phyloP scores from a whole-genome alignment of 2,113 vertebrate species.

The Egretta garzetta region DNA sequence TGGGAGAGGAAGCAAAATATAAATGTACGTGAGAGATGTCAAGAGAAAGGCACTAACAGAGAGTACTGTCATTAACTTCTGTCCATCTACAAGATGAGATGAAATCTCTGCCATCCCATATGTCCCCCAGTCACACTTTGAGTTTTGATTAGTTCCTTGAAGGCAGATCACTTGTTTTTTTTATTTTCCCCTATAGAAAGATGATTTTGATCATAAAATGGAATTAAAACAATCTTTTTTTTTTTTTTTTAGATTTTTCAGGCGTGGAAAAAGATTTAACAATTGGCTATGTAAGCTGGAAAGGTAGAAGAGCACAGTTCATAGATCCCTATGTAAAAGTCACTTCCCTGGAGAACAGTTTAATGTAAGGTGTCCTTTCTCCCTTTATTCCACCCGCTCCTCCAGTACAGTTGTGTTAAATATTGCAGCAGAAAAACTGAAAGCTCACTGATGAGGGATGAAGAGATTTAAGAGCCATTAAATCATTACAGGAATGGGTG shows the following conservation, averaged over 20 bases:
- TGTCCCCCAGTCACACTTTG: neutral
- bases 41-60: neutral
- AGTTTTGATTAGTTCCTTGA: neutral
- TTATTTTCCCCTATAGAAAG: neutral
- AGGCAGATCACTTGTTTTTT: neutral
- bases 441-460: neutral
- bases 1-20: neutral
- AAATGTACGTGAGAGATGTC: neutral
- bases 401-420: neutral
- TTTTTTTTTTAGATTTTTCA: neutral
- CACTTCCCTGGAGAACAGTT: neutral
- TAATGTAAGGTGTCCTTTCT: neutral
- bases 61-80: neutral
- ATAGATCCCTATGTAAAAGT: neutral
- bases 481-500: neutral
- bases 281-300: neutral
- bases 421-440: neutral
- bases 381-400: neutral
- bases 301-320: neutral
- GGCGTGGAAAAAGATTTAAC: neutral
- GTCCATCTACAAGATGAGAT: neutral
- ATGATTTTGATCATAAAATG: neutral
- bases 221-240: neutral
- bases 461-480: slow-evolving; percentile 10
- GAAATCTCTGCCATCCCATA: neutral